Conservation (phyloP, 2,113 vertebrate genomes). For the Hipposideros armiger region DNA sequence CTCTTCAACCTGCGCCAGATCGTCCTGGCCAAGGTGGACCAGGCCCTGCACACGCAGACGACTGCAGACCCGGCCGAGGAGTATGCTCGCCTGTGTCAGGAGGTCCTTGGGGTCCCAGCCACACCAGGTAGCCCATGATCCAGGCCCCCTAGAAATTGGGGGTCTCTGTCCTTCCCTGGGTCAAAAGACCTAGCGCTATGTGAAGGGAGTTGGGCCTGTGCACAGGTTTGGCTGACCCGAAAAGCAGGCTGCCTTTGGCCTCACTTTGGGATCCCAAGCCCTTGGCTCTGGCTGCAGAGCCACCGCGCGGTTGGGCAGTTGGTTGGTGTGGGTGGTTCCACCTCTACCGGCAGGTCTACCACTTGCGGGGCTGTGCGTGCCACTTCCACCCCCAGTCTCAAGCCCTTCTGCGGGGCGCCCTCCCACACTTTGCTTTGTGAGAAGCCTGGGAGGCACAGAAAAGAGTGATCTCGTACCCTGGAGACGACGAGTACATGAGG, state of each 20-base stretch:
- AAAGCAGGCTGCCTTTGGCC: not conserved
- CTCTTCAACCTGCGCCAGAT: conserved; percentile 98
- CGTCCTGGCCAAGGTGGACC: conserved; percentile 96
- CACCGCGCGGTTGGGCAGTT: not conserved
- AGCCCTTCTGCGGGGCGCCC: not conserved
- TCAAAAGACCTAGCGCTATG: fast-evolving
- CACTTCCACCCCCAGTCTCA: fast-evolving
- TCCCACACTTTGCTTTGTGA: fast-evolving
- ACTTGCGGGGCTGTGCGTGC: not conserved
- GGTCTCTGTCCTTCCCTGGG: not conserved
- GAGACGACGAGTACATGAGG: fast-evolving
- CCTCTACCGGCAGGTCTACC: too few relatives aligned
- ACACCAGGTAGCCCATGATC: conserved; percentile 89
- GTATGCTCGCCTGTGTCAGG: conserved; percentile 91
- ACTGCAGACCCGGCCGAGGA: conserved; percentile 92
- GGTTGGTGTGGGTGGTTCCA: not conserved
- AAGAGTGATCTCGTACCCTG: fast-evolving
- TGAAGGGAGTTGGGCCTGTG: not conserved
- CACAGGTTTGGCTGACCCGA: fast-evolving
- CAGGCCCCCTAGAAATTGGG: not conserved
- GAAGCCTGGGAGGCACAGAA: not conserved
- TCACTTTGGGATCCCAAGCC: too few relatives aligned
- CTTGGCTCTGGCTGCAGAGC: not conserved
- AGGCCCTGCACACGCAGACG: conserved; percentile 93
- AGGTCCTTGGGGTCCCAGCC: conserved; percentile 94